phyloP scores from a whole-genome alignment of 2,888 invertebrate species.

The Morpho deidamia region DNA sequence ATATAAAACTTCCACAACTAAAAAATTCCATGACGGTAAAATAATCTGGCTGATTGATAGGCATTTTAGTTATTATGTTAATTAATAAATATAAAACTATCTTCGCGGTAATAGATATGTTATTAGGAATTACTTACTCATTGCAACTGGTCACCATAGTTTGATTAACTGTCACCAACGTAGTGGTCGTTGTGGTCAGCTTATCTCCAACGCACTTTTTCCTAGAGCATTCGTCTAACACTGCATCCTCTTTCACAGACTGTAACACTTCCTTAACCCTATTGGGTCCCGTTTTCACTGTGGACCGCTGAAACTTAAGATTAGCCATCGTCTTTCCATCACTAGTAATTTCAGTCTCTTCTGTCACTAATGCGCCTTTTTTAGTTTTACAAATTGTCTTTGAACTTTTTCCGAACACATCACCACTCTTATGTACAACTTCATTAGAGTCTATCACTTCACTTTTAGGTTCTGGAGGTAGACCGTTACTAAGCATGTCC shows the following conservation, averaged over 20 bases:
- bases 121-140: slow-evolving; percentile 57
- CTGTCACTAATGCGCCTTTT: slow-evolving; percentile 64
- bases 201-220: slow-evolving; percentile 63
- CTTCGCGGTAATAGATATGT: no score
- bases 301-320: slow-evolving; percentile 62
- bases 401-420: slow-evolving; percentile 58
- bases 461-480: slow-evolving; percentile 51
- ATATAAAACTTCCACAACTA: no score
- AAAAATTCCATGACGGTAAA: no score
- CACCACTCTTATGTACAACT: slow-evolving; percentile 57
- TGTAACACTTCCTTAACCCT: slow-evolving; percentile 56
- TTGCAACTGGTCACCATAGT: slow-evolving; percentile 68
- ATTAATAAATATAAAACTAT: no score
- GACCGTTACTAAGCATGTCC: slow-evolving; percentile 63
- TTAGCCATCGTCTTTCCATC: slow-evolving; percentile 62
- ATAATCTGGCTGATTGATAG: no score
- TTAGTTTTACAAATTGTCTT: slow-evolving; percentile 62
- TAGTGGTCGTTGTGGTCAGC: slow-evolving; percentile 64
- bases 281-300: slow-evolving; percentile 62
- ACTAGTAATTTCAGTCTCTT: slow-evolving; percentile 64
- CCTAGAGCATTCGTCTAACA: slow-evolving; percentile 51
- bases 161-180: slow-evolving; percentile 67
- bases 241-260: slow-evolving; percentile 56
- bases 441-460: slow-evolving; percentile 60
- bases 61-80: no score